These are phyloP conservation scores for Lymantria monacha DNA, from an alignment of 2,888 invertebrate genomes.

Conservation along the genomic window DNA sequence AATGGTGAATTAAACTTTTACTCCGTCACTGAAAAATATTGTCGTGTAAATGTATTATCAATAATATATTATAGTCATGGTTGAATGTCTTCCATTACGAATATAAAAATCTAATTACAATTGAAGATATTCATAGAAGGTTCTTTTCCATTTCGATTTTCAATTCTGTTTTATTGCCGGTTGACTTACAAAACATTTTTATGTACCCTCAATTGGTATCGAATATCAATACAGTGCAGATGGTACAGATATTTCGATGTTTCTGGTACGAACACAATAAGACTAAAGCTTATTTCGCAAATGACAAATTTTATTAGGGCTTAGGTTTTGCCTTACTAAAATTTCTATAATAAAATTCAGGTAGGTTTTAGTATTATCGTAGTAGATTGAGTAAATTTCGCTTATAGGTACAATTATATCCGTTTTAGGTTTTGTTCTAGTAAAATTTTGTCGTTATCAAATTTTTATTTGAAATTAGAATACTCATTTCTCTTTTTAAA, in stretches of 20 bases:
- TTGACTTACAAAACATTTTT: constrained; percentile 16
- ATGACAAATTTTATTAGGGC: constrained; percentile 25
- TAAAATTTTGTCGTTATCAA: too few species aligned
- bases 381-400: neutral
- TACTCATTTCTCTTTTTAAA: too few species aligned
- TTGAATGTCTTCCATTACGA: too few species aligned
- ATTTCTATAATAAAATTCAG: constrained; percentile 14
- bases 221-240: constrained; percentile 18
- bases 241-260: constrained; percentile 23
- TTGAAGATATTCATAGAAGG: constrained; percentile 4
- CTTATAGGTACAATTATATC: neutral
- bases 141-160: constrained; percentile 15
- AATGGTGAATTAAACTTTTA: too few species aligned
- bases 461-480: too few species aligned
- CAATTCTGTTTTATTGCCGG: constrained; percentile 1
- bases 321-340: constrained; percentile 11
- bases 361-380: constrained; percentile 9
- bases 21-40: too few species aligned
- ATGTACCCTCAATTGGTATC: constrained; percentile 17
- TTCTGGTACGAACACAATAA: constrained; percentile 14
- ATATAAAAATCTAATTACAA: constrained; percentile 8
- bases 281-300: constrained; percentile 13
- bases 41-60: too few species aligned
- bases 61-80: too few species aligned
- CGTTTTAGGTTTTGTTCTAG: too few species aligned